These are phyloP conservation scores for Anthopleura sola DNA, from an alignment of 64 coral and sea anemone genomes.

Conservation along the genomic window DNA sequence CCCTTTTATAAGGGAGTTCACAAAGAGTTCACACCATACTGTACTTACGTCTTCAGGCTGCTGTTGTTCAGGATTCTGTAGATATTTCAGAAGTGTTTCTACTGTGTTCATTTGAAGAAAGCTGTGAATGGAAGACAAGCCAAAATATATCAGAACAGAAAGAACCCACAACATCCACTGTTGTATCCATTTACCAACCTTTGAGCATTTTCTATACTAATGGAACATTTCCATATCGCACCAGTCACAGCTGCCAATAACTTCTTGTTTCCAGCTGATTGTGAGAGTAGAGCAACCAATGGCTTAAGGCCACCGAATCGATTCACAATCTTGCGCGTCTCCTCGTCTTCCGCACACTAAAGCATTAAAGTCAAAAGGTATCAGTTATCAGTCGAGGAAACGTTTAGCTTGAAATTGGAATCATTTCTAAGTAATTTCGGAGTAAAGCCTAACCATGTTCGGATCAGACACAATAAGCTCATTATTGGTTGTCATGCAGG, in stretches of 20 bases:
- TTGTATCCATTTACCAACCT: constrained; percentile 15
- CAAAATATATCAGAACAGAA: not conserved
- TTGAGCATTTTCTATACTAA: constrained; percentile 62
- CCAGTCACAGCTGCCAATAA: constrained; percentile 75
- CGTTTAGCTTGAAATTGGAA: too few species aligned
- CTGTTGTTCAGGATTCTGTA: constrained; percentile 34
- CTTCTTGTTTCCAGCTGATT: constrained; percentile 62
- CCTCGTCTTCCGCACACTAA: constrained; percentile 84
- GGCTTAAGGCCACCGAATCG: constrained; percentile 67
- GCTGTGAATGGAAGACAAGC: constrained; percentile 4
- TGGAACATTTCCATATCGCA: constrained; percentile 91
- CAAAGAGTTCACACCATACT: too few species aligned
- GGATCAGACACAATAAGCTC: too few species aligned
- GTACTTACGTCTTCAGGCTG: constrained; percentile 46
- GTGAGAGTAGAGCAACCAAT: constrained; percentile 65
- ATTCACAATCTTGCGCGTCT: constrained; percentile 63
- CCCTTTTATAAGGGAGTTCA: too few species aligned
- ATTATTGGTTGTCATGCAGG: too few species aligned
- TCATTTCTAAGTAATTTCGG: too few species aligned
- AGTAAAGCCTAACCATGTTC: too few species aligned
- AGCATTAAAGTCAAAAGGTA: not conserved
- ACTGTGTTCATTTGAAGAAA: constrained; percentile 39
- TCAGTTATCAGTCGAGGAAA: not conserved
- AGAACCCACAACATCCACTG: too few species aligned
- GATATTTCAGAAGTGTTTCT: constrained; percentile 43